These are phyloP conservation scores for Cataglyphis rosenhaueri DNA, from an alignment of 2,888 invertebrate species.

Conservation along the genomic window DNA sequence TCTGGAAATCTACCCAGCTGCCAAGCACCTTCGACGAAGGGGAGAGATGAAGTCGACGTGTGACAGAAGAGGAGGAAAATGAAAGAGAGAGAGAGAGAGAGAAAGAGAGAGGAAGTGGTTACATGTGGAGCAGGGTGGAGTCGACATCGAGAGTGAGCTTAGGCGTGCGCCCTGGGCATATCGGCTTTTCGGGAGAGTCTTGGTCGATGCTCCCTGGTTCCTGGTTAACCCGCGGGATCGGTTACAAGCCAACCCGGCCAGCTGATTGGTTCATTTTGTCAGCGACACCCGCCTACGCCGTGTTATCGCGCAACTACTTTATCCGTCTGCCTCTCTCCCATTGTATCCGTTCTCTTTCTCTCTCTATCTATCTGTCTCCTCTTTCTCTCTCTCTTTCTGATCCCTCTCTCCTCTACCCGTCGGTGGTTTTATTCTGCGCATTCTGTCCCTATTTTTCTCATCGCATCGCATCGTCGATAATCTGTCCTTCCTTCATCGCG, in stretches of 20 bases:
- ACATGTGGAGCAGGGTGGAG: slow-evolving; percentile 75
- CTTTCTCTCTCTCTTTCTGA: not conserved
- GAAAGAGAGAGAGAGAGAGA: slow-evolving; percentile 35
- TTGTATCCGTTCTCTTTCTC: slow-evolving; percentile 4
- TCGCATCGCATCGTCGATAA: slow-evolving; percentile 60
- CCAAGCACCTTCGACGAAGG: slow-evolving; percentile 61
- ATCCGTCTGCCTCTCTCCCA: slow-evolving; percentile 42
- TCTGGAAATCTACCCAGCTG: slow-evolving; percentile 68
- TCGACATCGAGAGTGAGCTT: slow-evolving; percentile 71
- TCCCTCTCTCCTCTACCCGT: slow-evolving; percentile 7
- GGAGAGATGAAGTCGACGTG: slow-evolving; percentile 36
- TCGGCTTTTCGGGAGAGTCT: slow-evolving; percentile 78
- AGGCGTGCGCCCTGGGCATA: slow-evolving; percentile 80
- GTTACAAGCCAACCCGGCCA: slow-evolving; percentile 80
- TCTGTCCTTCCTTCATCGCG: slow-evolving; percentile 37
- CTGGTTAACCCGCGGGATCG: slow-evolving; percentile 85
- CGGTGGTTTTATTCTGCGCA: slow-evolving; percentile 25
- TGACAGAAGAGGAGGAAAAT: slow-evolving; percentile 34
- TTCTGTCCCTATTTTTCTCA: slow-evolving; percentile 39
- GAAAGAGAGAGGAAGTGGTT: slow-evolving; percentile 66
- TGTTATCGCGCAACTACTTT: slow-evolving; percentile 77
- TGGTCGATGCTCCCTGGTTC: slow-evolving; percentile 80
- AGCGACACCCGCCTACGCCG: slow-evolving; percentile 85
- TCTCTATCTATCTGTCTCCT: not conserved
- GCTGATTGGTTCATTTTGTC: slow-evolving; percentile 84